Evolutionary conservation across 2,113 vertebrate genomes (phyloP), one percentile per base, ranked within the genome.

Genomic region (Notarius quadriscutis): DNA sequence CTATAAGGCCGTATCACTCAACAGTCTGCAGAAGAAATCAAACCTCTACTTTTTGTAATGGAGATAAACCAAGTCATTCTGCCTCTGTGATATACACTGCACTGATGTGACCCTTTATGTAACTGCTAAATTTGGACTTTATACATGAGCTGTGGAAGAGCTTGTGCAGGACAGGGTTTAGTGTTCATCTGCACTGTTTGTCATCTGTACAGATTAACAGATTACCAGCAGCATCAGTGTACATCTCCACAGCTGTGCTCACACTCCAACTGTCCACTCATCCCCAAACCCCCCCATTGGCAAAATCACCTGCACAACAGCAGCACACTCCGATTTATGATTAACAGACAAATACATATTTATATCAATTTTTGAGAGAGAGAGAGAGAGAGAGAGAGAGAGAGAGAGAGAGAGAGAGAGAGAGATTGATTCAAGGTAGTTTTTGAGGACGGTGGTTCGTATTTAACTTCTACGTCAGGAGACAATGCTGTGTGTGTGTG

Each of bases 161-260:
- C 25, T 55, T 48, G 58, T 88, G 60, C 20, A 65, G 63, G 71
- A 75, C 53, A 63, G 77, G 18, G 83, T 51, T 88, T 88, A 85
- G 77, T 51, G 48, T 41, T 27, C 51, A 65, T 67, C 55, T 65
- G 85, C 57, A 85, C 62, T 78, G 84, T 88, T 89, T 89, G 81
- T 84, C 30, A 71, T 88, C 83, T 72, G 77, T 72, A 57, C 87
- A 85, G 84, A 88, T 84, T 58, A 60, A 87, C 81, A 87, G 85
- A 89, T 90, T 90, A 90, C 67, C 83, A 89, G 67, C 60, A 83
- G 74, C 86, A 85, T 78, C 82, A 34, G 82, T 87, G 82, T 78
- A 82, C 53, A 57, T 72, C 82, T 85, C 60, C 27, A 55, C 88
- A 88, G 88, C 87, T 83, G 88, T 86, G 84, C 83, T 90, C 84